A percentile compares a stretch with the other conserved stretches of the same genome.
Conservation (phyloP, 2,113 vertebrate species). For the Chunga burmeisteri region DNA sequence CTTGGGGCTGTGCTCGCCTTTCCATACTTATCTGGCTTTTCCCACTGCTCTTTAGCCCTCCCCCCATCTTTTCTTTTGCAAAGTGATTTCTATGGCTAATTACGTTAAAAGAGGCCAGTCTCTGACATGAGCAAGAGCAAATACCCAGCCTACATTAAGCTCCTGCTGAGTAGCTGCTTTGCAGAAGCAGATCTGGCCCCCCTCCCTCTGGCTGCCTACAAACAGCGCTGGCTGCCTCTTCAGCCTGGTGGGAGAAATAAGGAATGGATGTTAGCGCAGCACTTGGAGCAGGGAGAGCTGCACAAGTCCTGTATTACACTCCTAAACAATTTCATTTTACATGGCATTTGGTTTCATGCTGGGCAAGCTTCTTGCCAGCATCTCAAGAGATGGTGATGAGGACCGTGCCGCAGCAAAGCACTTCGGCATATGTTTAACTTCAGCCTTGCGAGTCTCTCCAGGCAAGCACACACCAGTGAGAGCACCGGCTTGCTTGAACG, state of each 20-base stretch:
- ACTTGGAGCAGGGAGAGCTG: not conserved
- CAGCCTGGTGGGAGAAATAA: not conserved
- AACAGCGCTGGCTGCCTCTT: not conserved
- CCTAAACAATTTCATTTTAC: not conserved
- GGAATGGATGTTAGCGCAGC: not conserved
- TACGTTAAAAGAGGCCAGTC: not conserved
- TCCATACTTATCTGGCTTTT: not conserved
- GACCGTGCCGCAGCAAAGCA: not conserved
- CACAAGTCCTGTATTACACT: not conserved
- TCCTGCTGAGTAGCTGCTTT: not conserved
- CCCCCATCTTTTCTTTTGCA: not conserved
- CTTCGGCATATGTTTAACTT: not conserved
- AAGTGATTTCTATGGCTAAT: not conserved
- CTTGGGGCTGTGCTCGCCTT: not conserved
- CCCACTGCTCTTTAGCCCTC: not conserved
- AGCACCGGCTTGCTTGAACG: not conserved
- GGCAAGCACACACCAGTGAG: not conserved
- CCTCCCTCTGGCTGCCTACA: not conserved
- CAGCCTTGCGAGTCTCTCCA: not conserved
- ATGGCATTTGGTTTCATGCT: not conserved
- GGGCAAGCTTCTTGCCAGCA: not conserved
- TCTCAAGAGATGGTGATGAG: not conserved
- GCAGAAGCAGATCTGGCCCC: not conserved
- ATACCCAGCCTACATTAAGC: not conserved
- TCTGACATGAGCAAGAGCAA: not conserved